Percentiles rank a stretch among this genome's conserved stretches.
Evolutionary conservation across 35 echinoderm and acorn worm genomes (phyloP).

Genomic region (Patiria miniata): DNA sequence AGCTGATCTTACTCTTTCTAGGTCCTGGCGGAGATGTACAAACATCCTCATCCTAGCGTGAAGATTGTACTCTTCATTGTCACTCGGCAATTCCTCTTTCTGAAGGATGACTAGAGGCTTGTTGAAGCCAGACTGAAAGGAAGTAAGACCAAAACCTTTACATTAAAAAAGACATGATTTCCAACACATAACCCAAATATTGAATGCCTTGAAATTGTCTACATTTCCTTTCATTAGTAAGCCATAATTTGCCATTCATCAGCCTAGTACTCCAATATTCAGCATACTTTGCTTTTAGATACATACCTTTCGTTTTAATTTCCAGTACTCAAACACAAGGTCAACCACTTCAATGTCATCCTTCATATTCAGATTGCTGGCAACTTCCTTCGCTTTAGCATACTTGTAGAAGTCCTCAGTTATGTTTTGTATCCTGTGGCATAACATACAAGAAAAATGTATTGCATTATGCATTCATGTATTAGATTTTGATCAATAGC

Average conservation of each 20-base stretch:
- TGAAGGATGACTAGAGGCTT: slow-evolving; percentile 67
- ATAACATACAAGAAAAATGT: neutral
- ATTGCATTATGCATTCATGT: too few relatives aligned
- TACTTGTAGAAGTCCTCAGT: slow-evolving; percentile 91
- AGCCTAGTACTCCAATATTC: neutral
- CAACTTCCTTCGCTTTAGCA: slow-evolving; percentile 71
- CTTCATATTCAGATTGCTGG: slow-evolving; percentile 62
- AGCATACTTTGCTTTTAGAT: too few relatives aligned
- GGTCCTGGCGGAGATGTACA: slow-evolving; percentile 96
- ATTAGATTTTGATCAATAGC: too few relatives aligned
- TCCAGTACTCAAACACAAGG: slow-evolving; percentile 88
- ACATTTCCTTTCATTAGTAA: too few relatives aligned
- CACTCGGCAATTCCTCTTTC: slow-evolving; percentile 70
- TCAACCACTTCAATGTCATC: slow-evolving; percentile 81
- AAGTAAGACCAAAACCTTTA: neutral
- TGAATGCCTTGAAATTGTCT: too few relatives aligned
- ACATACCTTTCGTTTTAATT: slow-evolving; percentile 91
- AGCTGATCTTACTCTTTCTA: slow-evolving; percentile 81
- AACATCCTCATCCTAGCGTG: slow-evolving; percentile 98
- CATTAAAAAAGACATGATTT: too few relatives aligned
- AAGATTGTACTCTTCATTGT: slow-evolving; percentile 92
- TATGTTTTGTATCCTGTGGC: slow-evolving; percentile 70
- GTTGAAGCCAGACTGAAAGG: slow-evolving; percentile 88
- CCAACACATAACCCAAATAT: too few relatives aligned
- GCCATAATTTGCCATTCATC: neutral